Base-by-base conservation (phyloP, 2,797 vertebrate genomes). In the Myioborus miniatus region DNA sequence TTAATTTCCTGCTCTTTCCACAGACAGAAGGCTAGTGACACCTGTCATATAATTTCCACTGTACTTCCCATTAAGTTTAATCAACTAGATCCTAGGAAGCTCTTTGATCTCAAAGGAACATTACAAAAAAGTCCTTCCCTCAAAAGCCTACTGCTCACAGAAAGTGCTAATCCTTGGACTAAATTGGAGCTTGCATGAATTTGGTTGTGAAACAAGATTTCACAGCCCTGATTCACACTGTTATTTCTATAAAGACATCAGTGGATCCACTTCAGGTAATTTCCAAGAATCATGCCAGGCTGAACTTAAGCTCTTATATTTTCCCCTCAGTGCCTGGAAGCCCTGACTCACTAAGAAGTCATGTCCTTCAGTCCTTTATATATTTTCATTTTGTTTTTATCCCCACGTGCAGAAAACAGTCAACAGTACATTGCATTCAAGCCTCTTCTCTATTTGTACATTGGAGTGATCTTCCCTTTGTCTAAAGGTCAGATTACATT, bases 401-500 rank as follows among this genome's bases (percentile, higher is more conserved):
- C 53, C 37, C 47, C 82, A 82, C 2, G 0, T 82, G 62, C 50
- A 72, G 72, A 91, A 93, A 95, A 75, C 63, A 75, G 39, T 60
- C 60, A 89, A 72, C 39, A 77, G 56, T 29, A 75, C 0, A 9
- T 72, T n/a, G 4, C 59, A 59, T 91, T 94, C 59, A 72, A 83
- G 47, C 34, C 47, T 89, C 76, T 72, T 92, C 80, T 88, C 32
- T 78, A 11, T 72, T 94, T 93, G 52, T 88, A 70, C 47, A 36
- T 53, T 44, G 86, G n/a, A 94, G 77, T 27, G 4, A 36, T 91
- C 75, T 60, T 90, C 59, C 88, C 56, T 96, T 93, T 93, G 94
- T 94, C 81, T 90, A 63, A 88, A 96, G 58, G 96, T 96, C 96
- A 94, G 85, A 92, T 96, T 93, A 59, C 76, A 93, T 95, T 96